phyloP scores from a whole-genome alignment of 2,797 vertebrate species.

The Alcedo atthis region DNA sequence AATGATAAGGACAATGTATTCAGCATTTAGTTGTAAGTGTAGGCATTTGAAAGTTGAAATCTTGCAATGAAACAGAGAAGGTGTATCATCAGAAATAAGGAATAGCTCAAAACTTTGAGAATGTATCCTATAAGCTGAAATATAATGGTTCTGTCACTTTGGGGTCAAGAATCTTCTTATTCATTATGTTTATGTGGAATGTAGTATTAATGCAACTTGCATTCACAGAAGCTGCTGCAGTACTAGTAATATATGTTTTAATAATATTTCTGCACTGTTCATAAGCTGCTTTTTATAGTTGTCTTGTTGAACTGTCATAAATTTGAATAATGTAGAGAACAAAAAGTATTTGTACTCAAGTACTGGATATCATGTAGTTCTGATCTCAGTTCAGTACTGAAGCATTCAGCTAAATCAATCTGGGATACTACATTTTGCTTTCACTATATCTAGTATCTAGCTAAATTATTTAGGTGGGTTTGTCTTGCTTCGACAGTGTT shows the following conservation, averaged over 20 bases:
- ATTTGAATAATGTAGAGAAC: background rate
- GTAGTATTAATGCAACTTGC: background rate
- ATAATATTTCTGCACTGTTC: background rate
- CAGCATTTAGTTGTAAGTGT: background rate
- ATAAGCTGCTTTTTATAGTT: background rate
- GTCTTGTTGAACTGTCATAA: background rate
- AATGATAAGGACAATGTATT: background rate
- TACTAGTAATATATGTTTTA: background rate
- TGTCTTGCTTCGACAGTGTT: background rate
- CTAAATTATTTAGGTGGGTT: background rate
- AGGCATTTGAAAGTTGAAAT: background rate
- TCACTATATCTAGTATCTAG: background rate
- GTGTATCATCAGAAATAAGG: background rate
- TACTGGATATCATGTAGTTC: background rate
- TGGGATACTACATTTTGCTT: background rate
- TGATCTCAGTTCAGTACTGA: background rate
- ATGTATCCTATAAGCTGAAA: background rate
- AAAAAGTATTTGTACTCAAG: background rate
- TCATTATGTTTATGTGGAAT: background rate
- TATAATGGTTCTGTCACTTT: background rate
- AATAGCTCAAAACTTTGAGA: background rate
- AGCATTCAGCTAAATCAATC: background rate
- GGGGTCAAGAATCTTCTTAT: background rate
- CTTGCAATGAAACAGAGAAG: background rate
- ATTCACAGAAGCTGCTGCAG: background rate